A percentile compares a stretch with the other conserved stretches of the same genome.
Conservation (phyloP, 2,888 invertebrate species). For the Limulus polyphemus region DNA sequence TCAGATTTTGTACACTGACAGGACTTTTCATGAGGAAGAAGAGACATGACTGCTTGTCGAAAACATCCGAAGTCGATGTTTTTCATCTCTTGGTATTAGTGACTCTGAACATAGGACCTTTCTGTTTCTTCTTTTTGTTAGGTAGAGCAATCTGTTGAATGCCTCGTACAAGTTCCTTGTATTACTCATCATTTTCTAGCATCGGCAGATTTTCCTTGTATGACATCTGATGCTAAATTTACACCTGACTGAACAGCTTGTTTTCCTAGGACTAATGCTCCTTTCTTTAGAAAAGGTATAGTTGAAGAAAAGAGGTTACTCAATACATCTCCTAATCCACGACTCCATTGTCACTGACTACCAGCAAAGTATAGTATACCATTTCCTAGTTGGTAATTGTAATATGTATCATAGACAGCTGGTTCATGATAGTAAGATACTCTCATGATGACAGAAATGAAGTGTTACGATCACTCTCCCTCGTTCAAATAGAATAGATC, state of each 20-base stretch:
- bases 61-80: too few species aligned
- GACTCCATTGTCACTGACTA: constrained; percentile 6
- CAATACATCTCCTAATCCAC: constrained; percentile 11
- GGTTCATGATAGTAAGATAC: too few species aligned
- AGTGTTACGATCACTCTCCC: constrained; percentile 7
- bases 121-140: too few species aligned
- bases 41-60: too few species aligned
- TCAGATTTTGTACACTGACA: constrained; percentile 13
- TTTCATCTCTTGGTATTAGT: too few species aligned
- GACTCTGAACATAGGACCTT: too few species aligned
- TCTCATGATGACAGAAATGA: constrained; percentile 1
- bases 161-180: too few species aligned
- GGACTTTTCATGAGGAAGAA: too few species aligned
- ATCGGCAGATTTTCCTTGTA: background rate
- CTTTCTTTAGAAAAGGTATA: constrained; percentile 7
- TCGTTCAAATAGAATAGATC: constrained; percentile 4
- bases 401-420: constrained; percentile 7
- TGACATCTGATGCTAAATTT: constrained; percentile 7
- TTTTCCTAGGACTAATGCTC: constrained; percentile 9
- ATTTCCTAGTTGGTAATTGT: constrained; percentile 4
- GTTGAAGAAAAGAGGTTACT: constrained; percentile 9
- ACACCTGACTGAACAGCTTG: constrained; percentile 6
- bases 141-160: too few species aligned
- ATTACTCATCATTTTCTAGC: too few species aligned
- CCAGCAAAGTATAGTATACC: constrained; percentile 9